Evolutionary conservation across 2,797 vertebrate genomes (phyloP).

Genomic region (Clarias fuscus): DNA sequence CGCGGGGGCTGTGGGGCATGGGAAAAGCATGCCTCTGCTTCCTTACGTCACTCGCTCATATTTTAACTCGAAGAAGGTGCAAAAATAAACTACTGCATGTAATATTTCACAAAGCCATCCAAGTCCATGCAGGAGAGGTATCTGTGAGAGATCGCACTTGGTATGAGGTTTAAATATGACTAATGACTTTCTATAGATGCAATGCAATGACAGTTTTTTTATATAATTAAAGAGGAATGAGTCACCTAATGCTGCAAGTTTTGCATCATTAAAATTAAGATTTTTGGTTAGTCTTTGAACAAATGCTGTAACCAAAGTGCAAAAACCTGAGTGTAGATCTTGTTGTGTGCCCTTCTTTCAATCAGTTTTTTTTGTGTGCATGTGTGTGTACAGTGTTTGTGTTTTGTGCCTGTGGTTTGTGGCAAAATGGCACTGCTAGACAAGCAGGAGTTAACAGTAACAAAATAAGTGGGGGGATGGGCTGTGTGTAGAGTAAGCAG

Average conservation of each 20-base stretch:
- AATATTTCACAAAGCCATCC: neutral
- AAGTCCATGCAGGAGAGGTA: neutral
- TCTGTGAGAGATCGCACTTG: neutral
- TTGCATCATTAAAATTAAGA: neutral
- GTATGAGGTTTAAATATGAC: neutral
- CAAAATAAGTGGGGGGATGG: slow-evolving; percentile 43
- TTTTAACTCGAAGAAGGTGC: slow-evolving; percentile 32
- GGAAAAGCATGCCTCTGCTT: neutral
- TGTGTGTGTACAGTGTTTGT: neutral
- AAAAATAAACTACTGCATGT: neutral
- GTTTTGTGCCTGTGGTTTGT: slow-evolving; percentile 20
- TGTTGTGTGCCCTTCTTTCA: neutral
- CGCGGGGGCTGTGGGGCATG: slow-evolving; percentile 25
- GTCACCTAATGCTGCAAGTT: neutral
- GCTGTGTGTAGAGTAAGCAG: slow-evolving; percentile 21
- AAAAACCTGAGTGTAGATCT: neutral
- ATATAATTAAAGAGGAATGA: neutral
- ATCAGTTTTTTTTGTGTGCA: neutral
- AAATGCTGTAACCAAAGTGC: neutral
- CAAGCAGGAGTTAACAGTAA: slow-evolving; percentile 18
- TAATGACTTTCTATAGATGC: neutral
- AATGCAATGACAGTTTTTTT: neutral
- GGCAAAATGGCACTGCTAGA: slow-evolving; percentile 9
- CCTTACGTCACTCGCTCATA: slow-evolving; percentile 18
- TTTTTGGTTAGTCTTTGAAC: neutral